Evolutionary conservation across 2,888 invertebrate genomes (phyloP).

Genomic region (Volucella bombylans): DNA sequence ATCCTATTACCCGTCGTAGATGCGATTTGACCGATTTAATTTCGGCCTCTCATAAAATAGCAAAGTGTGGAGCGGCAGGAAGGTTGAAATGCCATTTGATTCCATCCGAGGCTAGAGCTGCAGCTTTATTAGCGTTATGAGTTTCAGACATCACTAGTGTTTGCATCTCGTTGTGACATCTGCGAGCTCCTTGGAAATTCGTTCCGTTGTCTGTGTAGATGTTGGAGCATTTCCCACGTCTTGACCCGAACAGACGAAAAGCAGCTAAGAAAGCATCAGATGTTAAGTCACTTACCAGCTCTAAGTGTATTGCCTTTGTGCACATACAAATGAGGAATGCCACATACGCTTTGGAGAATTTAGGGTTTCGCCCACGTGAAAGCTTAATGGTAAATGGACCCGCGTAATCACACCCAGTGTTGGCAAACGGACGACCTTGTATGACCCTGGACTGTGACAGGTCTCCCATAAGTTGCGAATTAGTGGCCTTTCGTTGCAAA

Average conservation of each 20-base stretch:
- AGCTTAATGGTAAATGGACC: conserved; percentile 27
- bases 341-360: conserved; percentile 41
- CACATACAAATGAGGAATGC: conserved; percentile 42
- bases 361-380: conserved; percentile 15
- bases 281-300: conserved; percentile 48
- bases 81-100: conserved; percentile 64
- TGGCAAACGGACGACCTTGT: not conserved
- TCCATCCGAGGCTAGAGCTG: conserved; percentile 49
- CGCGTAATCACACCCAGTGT: conserved; percentile 15
- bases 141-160: too few relatives aligned
- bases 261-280: conserved; percentile 64
- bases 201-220: conserved; percentile 66
- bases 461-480: conserved; percentile 42
- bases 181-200: conserved; percentile 64
- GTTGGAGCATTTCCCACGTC: conserved; percentile 44
- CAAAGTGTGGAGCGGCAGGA: conserved; percentile 58
- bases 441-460: conserved; percentile 15
- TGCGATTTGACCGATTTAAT: conserved; percentile 61
- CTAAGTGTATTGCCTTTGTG: conserved; percentile 39
- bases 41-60: conserved; percentile 62
- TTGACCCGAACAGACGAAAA: conserved; percentile 51
- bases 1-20: too few relatives aligned
- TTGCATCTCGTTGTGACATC: conserved; percentile 54
- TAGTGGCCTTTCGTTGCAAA: conserved; percentile 47
- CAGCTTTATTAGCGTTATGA: conserved; percentile 48